Percentiles rank a stretch among this genome's conserved stretches.
Evolutionary conservation across 2,888 invertebrate genomes (phyloP).

Genomic region (Merodon equestris): DNA sequence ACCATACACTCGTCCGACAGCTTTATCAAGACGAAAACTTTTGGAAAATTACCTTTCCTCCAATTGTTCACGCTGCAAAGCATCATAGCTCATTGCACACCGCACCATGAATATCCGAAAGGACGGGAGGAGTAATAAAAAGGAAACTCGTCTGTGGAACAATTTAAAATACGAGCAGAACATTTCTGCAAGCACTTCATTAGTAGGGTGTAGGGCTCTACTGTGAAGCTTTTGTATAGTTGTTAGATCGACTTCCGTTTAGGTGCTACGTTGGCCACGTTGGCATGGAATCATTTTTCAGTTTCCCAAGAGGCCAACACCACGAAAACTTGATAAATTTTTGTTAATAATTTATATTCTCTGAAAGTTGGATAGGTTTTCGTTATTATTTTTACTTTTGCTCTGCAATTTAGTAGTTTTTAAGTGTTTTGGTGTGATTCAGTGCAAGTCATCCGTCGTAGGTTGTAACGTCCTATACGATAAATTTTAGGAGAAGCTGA

Average conservation of each 20-base stretch:
- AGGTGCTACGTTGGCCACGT: slow-evolving; percentile 3
- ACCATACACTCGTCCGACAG: too few species aligned
- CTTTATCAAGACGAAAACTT: too few species aligned
- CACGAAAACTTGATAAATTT: slow-evolving; percentile 60
- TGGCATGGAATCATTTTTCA: slow-evolving; percentile 37
- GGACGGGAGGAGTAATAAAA: slow-evolving; percentile 32
- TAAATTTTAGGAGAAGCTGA: too few species aligned
- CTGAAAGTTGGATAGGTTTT: slow-evolving; percentile 56
- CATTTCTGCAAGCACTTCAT: slow-evolving; percentile 3
- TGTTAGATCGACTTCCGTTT: slow-evolving; percentile 60
- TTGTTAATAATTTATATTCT: slow-evolving; percentile 63
- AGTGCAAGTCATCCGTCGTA: too few species aligned
- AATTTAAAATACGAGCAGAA: slow-evolving; percentile 35
- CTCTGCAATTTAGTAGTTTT: slow-evolving; percentile 57
- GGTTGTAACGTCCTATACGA: too few species aligned
- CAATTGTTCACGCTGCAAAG: too few species aligned
- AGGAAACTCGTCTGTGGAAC: slow-evolving; percentile 6
- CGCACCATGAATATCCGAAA: too few species aligned
- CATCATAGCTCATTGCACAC: too few species aligned
- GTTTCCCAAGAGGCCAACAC: slow-evolving; percentile 15
- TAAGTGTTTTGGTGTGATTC: too few species aligned
- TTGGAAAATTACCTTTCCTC: too few species aligned
- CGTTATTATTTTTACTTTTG: too few species aligned
- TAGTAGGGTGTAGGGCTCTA: slow-evolving; percentile 2
- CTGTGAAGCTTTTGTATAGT: slow-evolving; percentile 14